These are phyloP conservation scores for Andrena trimmerana DNA, from an alignment of 2,888 invertebrate genomes.

Conservation along the genomic window DNA sequence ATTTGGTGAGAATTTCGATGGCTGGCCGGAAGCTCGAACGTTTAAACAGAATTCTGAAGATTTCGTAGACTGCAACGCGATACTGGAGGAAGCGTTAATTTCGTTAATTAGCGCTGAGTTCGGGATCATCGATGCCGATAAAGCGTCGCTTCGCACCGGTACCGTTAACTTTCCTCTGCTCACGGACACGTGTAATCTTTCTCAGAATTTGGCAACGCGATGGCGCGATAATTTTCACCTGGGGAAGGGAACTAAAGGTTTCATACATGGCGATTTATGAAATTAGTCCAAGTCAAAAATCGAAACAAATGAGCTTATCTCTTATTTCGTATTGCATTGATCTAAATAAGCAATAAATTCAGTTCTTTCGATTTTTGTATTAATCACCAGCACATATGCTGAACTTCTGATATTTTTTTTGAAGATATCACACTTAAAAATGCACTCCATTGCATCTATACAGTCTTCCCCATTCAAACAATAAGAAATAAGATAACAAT, in stretches of 20 bases:
- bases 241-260: neutral
- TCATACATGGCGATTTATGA: neutral
- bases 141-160: conserved; percentile 42
- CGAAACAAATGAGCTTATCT: neutral
- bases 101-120: conserved; percentile 53
- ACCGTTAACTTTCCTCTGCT: conserved; percentile 49
- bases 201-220: conserved; percentile 25
- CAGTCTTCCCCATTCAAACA: too few relatives aligned
- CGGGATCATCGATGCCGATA: conserved; percentile 48
- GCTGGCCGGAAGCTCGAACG: conserved; percentile 9
- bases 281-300: neutral
- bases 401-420: too few relatives aligned
- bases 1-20: neutral
- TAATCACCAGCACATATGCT: too few relatives aligned
- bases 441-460: too few relatives aligned
- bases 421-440: too few relatives aligned
- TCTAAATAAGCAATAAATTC: too few relatives aligned
- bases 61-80: conserved; percentile 38
- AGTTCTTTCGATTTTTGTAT: too few relatives aligned
- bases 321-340: too few relatives aligned
- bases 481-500: too few relatives aligned
- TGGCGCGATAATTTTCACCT: neutral
- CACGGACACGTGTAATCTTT: conserved; percentile 30
- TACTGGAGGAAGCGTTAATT: conserved; percentile 58
- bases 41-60: conserved; percentile 22